These are phyloP conservation scores for Eretmocerus hayati DNA, from an alignment of 2,888 invertebrate genomes.

Conservation along the genomic window DNA sequence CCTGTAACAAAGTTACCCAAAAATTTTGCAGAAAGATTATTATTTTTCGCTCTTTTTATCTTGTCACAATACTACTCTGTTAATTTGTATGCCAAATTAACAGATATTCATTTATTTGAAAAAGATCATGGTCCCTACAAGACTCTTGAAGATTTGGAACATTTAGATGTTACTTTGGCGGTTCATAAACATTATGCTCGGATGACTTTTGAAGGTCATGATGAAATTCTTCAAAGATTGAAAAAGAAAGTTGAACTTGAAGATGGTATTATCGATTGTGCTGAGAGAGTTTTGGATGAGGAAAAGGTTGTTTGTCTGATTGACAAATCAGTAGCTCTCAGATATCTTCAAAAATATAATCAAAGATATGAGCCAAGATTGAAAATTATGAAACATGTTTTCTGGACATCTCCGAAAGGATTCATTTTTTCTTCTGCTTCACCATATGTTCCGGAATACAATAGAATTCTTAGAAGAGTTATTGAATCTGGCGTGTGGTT, in stretches of 20 bases:
- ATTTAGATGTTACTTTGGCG: not conserved
- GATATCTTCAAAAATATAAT: not conserved
- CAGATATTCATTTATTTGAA: not conserved
- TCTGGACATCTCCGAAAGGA: conserved; percentile 2
- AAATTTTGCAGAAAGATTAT: conserved; percentile 2
- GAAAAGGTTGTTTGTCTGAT: not conserved
- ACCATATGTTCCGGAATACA: not conserved
- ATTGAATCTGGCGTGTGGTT: not conserved
- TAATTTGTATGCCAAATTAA: conserved; percentile 11
- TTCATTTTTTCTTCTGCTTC: conserved; percentile 1
- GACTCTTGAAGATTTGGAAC: conserved; percentile 7
- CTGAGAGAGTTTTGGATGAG: not conserved
- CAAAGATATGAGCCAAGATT: not conserved
- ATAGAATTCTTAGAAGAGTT: not conserved
- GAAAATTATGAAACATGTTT: not conserved
- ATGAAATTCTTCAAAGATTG: not conserved
- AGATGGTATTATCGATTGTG: not conserved
- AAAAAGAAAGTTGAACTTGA: not conserved
- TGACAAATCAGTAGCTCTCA: not conserved
- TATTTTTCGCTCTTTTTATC: not conserved
- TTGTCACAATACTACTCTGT: conserved; percentile 8
- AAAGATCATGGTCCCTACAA: conserved; percentile 1
- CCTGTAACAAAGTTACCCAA: not conserved
- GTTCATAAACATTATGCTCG: not conserved
- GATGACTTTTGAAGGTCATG: not conserved